phyloP scores from a whole-genome alignment of 2,888 invertebrate genomes.

The Fabriciana adippe region DNA sequence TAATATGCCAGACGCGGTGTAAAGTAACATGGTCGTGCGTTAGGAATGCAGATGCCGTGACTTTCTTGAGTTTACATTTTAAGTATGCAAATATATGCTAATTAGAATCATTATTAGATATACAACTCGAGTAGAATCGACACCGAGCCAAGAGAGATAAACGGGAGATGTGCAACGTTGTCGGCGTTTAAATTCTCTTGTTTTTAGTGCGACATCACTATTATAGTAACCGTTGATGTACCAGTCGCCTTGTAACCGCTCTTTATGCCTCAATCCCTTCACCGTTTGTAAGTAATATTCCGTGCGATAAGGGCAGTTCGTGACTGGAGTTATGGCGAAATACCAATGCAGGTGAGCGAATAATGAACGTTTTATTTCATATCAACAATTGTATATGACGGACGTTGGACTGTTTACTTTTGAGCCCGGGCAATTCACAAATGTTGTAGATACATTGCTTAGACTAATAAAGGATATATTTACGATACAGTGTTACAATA shows the following conservation, averaged over 20 bases:
- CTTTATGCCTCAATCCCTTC: constrained; percentile 33
- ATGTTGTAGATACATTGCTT: background rate
- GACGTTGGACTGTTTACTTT: constrained; percentile 32
- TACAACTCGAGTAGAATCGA: constrained; percentile 29
- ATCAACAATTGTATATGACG: constrained; percentile 44
- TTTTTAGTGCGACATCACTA: background rate
- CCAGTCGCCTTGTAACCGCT: constrained; percentile 8
- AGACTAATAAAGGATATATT: background rate
- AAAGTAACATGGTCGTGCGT: constrained; percentile 26
- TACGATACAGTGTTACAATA: constrained; percentile 7
- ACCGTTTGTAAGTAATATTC: constrained; percentile 42
- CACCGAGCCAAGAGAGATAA: constrained; percentile 25
- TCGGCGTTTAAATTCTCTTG: constrained; percentile 3
- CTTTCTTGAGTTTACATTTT: constrained; percentile 36
- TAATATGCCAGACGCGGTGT: constrained; percentile 33
- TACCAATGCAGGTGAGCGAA: constrained; percentile 41
- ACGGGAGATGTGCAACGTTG: constrained; percentile 14
- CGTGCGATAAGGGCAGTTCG: constrained; percentile 38
- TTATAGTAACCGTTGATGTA: background rate
- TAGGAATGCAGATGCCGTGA: constrained; percentile 33
- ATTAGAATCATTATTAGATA: constrained; percentile 34
- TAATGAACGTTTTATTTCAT: constrained; percentile 30
- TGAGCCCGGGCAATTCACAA: background rate
- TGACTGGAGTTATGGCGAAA: constrained; percentile 45
- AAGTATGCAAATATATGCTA: constrained; percentile 37